Conservation (phyloP, 2,888 invertebrate species). For the Druceiella hillmani region DNA sequence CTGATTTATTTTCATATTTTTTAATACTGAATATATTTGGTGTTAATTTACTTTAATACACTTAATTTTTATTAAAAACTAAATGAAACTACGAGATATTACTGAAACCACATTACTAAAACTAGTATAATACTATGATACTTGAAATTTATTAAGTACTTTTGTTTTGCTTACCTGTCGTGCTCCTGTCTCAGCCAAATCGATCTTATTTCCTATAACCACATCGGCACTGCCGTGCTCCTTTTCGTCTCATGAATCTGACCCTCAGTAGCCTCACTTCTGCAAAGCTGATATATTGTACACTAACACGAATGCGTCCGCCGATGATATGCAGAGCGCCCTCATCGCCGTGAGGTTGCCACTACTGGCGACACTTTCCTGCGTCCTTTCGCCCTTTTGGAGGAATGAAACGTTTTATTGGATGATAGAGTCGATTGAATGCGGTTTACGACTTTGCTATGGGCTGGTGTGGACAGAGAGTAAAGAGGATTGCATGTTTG, state of each 20-base stretch:
- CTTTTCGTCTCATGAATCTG: slow-evolving; percentile 80
- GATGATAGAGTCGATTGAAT: background rate
- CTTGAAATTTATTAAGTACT: too few relatives aligned
- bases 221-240: slow-evolving; percentile 86
- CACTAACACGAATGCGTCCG: slow-evolving; percentile 92
- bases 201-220: slow-evolving; percentile 92
- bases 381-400: slow-evolving; percentile 47
- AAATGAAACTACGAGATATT: too few relatives aligned
- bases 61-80: too few relatives aligned
- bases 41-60: too few relatives aligned
- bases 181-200: slow-evolving; percentile 65
- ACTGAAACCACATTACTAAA: too few relatives aligned
- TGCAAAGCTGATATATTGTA: slow-evolving; percentile 86
- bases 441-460: too few relatives aligned
- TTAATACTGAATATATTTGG: too few relatives aligned
- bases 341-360: slow-evolving; percentile 74
- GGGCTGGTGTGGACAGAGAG: too few relatives aligned
- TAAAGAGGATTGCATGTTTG: too few relatives aligned
- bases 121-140: too few relatives aligned
- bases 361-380: slow-evolving; percentile 52
- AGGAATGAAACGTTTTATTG: slow-evolving; percentile 18
- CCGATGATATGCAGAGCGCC: slow-evolving; percentile 88
- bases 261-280: slow-evolving; percentile 69
- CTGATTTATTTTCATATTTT: too few relatives aligned
- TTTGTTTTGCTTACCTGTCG: slow-evolving; percentile 71